Evolutionary conservation across 2,113 vertebrate genomes (phyloP).

Genomic region (Microtus richardsoni): DNA sequence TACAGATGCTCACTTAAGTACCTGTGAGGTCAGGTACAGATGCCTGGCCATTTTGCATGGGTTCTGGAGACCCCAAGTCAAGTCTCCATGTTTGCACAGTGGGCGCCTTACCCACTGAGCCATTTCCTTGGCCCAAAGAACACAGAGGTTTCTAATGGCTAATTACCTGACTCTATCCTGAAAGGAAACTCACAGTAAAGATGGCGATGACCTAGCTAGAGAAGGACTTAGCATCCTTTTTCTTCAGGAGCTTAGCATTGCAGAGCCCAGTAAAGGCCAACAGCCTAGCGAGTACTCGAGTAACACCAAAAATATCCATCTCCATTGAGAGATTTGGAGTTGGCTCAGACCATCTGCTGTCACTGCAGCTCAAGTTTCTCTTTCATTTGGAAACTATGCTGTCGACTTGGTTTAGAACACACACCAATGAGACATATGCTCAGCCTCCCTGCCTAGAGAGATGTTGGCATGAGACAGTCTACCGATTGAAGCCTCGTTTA

Average conservation of each 20-base stretch:
- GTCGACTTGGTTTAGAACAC: conserved; percentile 52
- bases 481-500: neutral
- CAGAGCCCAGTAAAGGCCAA: neutral
- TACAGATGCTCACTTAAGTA: neutral
- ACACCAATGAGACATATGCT: neutral
- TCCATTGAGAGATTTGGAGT: conserved; percentile 19
- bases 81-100: neutral
- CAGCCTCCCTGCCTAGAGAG: neutral
- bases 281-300: neutral
- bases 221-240: neutral
- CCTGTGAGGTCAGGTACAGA: neutral
- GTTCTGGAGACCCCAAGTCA: neutral
- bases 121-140: neutral
- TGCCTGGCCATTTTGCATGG: neutral
- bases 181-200: conserved; percentile 37
- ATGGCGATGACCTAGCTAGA: neutral
- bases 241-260: neutral
- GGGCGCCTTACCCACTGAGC: neutral
- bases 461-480: neutral
- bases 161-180: neutral
- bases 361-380: neutral
- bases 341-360: conserved; percentile 58
- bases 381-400: conserved; percentile 32
- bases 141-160: conserved; percentile 4
- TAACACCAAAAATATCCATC: neutral